Percentiles rank a stretch among this genome's conserved stretches.
These are phyloP conservation scores for Caenorhabditis afra DNA, from an alignment of 2,888 invertebrate species.

Conservation along the genomic window DNA sequence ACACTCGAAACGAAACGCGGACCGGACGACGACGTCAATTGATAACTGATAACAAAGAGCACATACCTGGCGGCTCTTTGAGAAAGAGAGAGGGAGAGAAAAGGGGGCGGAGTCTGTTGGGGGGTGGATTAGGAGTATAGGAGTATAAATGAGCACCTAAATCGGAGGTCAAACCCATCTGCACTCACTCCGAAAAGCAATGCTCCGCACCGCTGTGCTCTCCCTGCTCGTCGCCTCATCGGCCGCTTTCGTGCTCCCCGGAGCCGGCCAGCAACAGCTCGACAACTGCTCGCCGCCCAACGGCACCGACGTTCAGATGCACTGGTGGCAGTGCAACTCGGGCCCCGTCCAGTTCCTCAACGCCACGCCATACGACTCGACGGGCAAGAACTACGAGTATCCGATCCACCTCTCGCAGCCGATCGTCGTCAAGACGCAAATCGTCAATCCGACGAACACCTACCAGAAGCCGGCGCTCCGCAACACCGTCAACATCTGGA, in stretches of 20 bases:
- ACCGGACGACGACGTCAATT: not conserved
- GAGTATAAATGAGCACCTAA: not conserved
- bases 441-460: slow-evolving; percentile 62
- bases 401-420: slow-evolving; percentile 71
- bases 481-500: slow-evolving; percentile 71
- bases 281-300: slow-evolving; percentile 64
- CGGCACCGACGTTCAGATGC: slow-evolving; percentile 67
- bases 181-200: too few relatives aligned
- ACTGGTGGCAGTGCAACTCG: slow-evolving; percentile 70
- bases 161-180: too few relatives aligned
- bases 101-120: not conserved
- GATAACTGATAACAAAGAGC: too few relatives aligned
- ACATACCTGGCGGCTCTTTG: too few relatives aligned
- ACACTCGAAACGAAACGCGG: not conserved
- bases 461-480: slow-evolving; percentile 63
- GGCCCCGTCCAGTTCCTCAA: slow-evolving; percentile 60
- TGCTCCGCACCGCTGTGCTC: slow-evolving; percentile 40
- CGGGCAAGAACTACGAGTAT: slow-evolving; percentile 68
- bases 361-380: slow-evolving; percentile 57
- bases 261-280: not conserved
- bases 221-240: slow-evolving; percentile 19
- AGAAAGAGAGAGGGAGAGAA: not conserved
- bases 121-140: not conserved
- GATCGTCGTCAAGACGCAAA: slow-evolving; percentile 66
- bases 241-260: slow-evolving; percentile 22